A percentile compares a stretch with the other conserved stretches of the same genome.
These are phyloP conservation scores for Agonopterix heracliana DNA, from an alignment of 2,888 invertebrate genomes.

Conservation along the genomic window DNA sequence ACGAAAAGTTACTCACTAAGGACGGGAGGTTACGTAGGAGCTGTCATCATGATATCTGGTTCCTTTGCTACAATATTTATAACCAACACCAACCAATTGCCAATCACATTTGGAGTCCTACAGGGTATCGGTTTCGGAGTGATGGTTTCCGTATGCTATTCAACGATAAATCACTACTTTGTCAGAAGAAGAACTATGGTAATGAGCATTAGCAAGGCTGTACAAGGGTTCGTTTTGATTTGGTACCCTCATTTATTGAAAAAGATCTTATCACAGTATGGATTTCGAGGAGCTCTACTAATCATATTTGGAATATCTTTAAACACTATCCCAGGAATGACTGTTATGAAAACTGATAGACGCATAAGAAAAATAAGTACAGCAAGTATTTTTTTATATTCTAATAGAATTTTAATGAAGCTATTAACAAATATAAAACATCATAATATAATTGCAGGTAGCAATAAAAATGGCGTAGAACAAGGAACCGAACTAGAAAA, in stretches of 20 bases:
- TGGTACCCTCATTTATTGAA: slow-evolving; percentile 76
- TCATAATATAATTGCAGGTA: slow-evolving; percentile 12
- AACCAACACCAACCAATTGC: slow-evolving; percentile 71
- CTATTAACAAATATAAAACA: not conserved
- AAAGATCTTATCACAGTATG: slow-evolving; percentile 66
- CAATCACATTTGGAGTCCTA: slow-evolving; percentile 72
- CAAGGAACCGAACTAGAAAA: slow-evolving; percentile 25
- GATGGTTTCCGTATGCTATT: slow-evolving; percentile 78
- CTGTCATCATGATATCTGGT: slow-evolving; percentile 65
- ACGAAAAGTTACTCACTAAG: slow-evolving; percentile 71
- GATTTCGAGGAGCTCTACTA: slow-evolving; percentile 78
- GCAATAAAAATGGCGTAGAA: slow-evolving; percentile 21
- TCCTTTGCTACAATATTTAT: slow-evolving; percentile 72
- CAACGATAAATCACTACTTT: slow-evolving; percentile 79
- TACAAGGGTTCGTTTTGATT: slow-evolving; percentile 75
- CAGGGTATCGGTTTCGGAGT: slow-evolving; percentile 80
- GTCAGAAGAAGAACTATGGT: slow-evolving; percentile 76
- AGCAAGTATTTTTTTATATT: slow-evolving; percentile 57
- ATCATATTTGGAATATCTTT: slow-evolving; percentile 77
- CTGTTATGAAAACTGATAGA: slow-evolving; percentile 70
- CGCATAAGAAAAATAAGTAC: slow-evolving; percentile 26
- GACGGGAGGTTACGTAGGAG: slow-evolving; percentile 74
- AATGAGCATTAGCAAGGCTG: slow-evolving; percentile 78
- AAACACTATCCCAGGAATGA: slow-evolving; percentile 76
- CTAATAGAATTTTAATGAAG: not conserved